A percentile compares a stretch with the other conserved stretches of the same genome.
Evolutionary conservation across 2,888 invertebrate genomes (phyloP).

Genomic region (Callosobruchus maculatus): DNA sequence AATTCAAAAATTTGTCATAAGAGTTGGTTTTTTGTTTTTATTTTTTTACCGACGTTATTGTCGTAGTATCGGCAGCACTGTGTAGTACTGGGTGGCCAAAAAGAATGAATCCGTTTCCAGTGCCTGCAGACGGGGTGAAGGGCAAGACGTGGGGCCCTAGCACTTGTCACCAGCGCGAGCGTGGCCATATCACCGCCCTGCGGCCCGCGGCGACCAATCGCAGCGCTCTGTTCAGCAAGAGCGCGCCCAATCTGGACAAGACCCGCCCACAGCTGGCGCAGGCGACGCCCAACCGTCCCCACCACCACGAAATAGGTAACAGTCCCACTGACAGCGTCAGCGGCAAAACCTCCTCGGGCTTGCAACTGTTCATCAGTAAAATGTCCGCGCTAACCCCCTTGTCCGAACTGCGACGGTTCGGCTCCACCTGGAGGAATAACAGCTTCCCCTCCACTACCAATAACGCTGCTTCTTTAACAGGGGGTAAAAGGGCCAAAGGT

Average conservation of each 20-base stretch:
- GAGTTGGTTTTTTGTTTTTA: too few species aligned
- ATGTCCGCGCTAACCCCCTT: conserved; percentile 40
- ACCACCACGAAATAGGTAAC: conserved; percentile 66
- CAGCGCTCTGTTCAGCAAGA: conserved; percentile 51
- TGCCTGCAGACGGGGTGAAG: conserved; percentile 91
- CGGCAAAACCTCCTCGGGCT: conserved; percentile 28
- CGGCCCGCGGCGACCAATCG: conserved; percentile 39
- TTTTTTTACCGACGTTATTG: too few species aligned
- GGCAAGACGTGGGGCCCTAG: conserved; percentile 99
- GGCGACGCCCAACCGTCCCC: conserved; percentile 43
- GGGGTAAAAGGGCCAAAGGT: conserved; percentile 20
- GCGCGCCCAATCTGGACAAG: conserved; percentile 62
- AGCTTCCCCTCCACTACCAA: conserved; percentile 39
- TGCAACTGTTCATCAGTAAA: conserved; percentile 43
- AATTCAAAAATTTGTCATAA: too few species aligned
- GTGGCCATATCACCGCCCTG: conserved; percentile 67
- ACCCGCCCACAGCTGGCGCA: conserved; percentile 51
- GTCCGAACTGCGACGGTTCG: conserved; percentile 38
- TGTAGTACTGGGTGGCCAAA: background rate
- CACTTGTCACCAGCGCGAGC: conserved; percentile 86
- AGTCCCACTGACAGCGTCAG: conserved; percentile 31
- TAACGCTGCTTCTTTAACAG: conserved; percentile 32
- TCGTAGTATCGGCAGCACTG: background rate
- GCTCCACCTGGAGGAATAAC: conserved; percentile 40
- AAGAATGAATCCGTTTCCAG: conserved; percentile 50